A percentile compares a stretch with the other conserved stretches of the same genome.
These are phyloP conservation scores for Yponomeuta sedellus DNA, from an alignment of 2,888 invertebrate genomes.

Conservation along the genomic window DNA sequence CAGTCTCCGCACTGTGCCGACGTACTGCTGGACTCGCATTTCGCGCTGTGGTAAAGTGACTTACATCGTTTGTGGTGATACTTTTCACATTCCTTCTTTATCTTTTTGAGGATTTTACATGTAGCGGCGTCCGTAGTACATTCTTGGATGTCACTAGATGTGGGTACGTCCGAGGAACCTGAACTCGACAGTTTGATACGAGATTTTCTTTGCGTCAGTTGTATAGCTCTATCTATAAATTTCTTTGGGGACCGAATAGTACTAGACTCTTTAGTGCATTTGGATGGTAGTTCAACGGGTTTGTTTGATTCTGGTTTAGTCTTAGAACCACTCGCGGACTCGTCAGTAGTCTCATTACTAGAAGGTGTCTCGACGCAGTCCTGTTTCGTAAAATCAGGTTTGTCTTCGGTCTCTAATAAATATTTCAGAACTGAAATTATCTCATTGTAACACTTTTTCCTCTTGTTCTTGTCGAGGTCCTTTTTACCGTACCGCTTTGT, in stretches of 20 bases:
- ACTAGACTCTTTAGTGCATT: background rate
- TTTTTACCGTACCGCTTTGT: conserved; percentile 62
- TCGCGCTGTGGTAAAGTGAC: conserved; percentile 28
- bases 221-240: conserved; percentile 44
- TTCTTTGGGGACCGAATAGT: conserved; percentile 22
- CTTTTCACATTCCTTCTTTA: conserved; percentile 62
- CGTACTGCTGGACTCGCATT: conserved; percentile 58
- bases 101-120: conserved; percentile 57
- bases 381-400: conserved; percentile 22
- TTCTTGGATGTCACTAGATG: conserved; percentile 48
- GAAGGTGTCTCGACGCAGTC: background rate
- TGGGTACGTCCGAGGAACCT: conserved; percentile 46
- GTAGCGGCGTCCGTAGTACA: conserved; percentile 58
- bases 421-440: conserved; percentile 59
- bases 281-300: background rate
- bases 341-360: background rate
- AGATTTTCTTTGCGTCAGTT: conserved; percentile 35
- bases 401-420: conserved; percentile 61
- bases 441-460: conserved; percentile 62
- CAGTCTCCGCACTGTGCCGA: conserved; percentile 56
- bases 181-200: conserved; percentile 32
- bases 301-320: background rate
- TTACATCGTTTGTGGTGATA: conserved; percentile 58
- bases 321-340: background rate
- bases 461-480: conserved; percentile 45